Evolutionary conservation across 2,888 invertebrate genomes (phyloP).

Genomic region (Campaea margaritaria): DNA sequence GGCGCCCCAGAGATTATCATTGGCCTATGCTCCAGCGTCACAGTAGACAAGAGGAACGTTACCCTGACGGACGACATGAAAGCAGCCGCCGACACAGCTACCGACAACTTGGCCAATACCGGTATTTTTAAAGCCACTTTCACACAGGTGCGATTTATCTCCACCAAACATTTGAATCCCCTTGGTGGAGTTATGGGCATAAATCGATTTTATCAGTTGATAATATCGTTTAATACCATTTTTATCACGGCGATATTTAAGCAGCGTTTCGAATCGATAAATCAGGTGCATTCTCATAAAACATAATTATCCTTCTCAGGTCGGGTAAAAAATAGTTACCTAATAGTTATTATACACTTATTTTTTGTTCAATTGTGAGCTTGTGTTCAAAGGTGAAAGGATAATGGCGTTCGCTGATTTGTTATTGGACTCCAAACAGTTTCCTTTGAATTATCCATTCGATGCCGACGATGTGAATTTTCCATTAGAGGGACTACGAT

Average conservation of each 20-base stretch:
- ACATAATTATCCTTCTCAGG: no score
- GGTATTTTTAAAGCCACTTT: constrained; percentile 48
- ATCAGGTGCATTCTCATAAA: no score
- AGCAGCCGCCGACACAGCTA: constrained; percentile 56
- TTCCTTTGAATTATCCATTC: constrained; percentile 94
- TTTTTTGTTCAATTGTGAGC: background rate
- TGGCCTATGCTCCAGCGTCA: constrained; percentile 92
- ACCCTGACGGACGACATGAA: constrained; percentile 59
- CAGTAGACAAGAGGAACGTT: constrained; percentile 90
- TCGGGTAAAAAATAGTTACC: background rate
- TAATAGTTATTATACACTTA: background rate
- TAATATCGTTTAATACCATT: no score
- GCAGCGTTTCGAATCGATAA: no score
- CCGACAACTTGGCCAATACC: constrained; percentile 67
- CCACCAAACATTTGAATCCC: no score
- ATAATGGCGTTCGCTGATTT: constrained; percentile 96
- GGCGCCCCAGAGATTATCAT: constrained; percentile 98
- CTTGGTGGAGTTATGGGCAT: no score
- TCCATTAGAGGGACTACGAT: constrained; percentile 93
- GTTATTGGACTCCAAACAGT: constrained; percentile 92
- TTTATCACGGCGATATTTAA: no score
- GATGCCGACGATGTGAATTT: constrained; percentile 95
- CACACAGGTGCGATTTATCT: no score
- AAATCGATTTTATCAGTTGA: no score
- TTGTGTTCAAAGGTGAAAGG: constrained; percentile 88